Base-by-base conservation (phyloP, 2,797 vertebrate species). In the Ctenopoma kingsleyae region DNA sequence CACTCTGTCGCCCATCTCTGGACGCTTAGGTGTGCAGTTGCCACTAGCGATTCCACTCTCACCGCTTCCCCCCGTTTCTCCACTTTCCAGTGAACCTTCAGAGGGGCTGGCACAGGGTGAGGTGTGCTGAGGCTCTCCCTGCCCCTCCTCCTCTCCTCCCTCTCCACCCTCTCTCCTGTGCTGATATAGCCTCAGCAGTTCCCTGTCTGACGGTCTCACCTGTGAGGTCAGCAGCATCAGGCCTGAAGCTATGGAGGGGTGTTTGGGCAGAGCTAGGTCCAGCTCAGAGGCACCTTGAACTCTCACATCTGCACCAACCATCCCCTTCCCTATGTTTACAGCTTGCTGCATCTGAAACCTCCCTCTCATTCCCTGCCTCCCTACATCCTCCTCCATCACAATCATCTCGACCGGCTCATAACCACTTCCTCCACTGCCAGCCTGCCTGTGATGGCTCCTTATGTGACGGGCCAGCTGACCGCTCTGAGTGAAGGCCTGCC, bases 31-130 rank as follows among this genome's bases (percentile, higher is more conserved):
- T 0, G 95, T 96, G 86, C 95, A 94, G 52, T 95, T 95, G 0
- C 93, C 95, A 0, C 96, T 96, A 13, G 95, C 96, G 5, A 96
- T 96, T 0, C 95, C 96, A 4, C 96, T 95, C 76, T 96, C 95
- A 0, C 94, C 95, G 0, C 95, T 94, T 38, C 95, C 93, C 0
- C 93, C 94, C 0, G 94, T 95, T 9, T 95, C 94, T 10, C 94
- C 93, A 3, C 94, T 95, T 85, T 95, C 95, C 40, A 95, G 84
- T 0, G 95, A 95, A 67, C 93, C 94, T 58, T 95, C 94, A 0
- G 94, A 95, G 22, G 94, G 93, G 88, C 93, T 95, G 79, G 93
- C 93, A 2, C 93, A 95, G n/a, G 95, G 95, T 0, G 94, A 93
- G 15, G 91, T 70, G 63, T 92, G 91, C 58, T 80, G 93, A 15